Conservation (phyloP, 2,888 invertebrate genomes). For the Buathra laborator region DNA sequence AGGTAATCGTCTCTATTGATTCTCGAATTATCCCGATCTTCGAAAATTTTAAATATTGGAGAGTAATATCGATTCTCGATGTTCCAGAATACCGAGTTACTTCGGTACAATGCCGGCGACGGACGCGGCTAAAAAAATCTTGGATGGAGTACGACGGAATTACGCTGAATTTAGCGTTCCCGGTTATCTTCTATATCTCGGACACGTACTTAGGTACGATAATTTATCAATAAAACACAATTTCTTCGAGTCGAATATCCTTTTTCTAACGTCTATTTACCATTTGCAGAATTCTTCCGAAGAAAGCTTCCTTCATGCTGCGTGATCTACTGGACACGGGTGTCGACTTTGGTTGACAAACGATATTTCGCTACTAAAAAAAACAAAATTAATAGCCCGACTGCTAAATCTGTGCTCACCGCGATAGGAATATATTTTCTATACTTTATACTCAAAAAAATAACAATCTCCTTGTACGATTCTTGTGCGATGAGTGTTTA, state of each 20-base stretch:
- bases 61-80: conserved; percentile 6
- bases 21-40: not conserved
- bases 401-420: conserved; percentile 59
- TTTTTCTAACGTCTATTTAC: conserved; percentile 35
- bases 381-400: conserved; percentile 5
- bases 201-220: conserved; percentile 86
- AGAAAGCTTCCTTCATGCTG: conserved; percentile 87
- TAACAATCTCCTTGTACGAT: not conserved
- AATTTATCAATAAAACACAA: not conserved
- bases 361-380: not conserved
- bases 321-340: conserved; percentile 89
- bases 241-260: not conserved
- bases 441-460: not conserved
- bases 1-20: conserved; percentile 84
- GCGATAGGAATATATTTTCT: conserved; percentile 70
- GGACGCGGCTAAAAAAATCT: conserved; percentile 87
- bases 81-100: conserved; percentile 88
- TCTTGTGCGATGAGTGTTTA: conserved; percentile 10
- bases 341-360: conserved; percentile 87
- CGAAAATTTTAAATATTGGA: not conserved
- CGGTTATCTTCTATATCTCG: conserved; percentile 87
- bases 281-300: conserved; percentile 86
- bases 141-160: conserved; percentile 88
- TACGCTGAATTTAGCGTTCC: conserved; percentile 89
- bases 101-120: conserved; percentile 88